These are phyloP conservation scores for Campopleginae sp. DNA, from an alignment of 2,888 invertebrate genomes.

Conservation along the genomic window DNA sequence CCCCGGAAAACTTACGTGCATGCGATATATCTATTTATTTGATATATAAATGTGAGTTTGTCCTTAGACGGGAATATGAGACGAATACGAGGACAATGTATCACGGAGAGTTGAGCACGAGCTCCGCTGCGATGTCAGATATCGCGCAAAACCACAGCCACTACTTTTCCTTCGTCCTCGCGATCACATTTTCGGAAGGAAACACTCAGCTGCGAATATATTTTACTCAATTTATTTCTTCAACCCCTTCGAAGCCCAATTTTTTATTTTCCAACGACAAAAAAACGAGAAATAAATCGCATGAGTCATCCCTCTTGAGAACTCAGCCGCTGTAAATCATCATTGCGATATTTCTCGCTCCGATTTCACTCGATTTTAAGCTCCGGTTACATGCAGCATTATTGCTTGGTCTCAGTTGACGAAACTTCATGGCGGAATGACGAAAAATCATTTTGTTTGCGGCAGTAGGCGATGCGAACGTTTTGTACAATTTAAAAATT, in stretches of 20 bases:
- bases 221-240: constrained; percentile 48
- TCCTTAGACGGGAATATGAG: constrained; percentile 64
- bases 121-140: constrained; percentile 69
- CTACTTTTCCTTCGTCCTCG: constrained; percentile 6
- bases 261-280: constrained; percentile 12
- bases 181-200: constrained; percentile 38
- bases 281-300: neutral
- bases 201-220: constrained; percentile 42
- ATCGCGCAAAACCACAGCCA: constrained; percentile 63
- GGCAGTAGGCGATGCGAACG: neutral
- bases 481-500: neutral
- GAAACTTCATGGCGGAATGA: neutral
- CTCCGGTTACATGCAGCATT: neutral
- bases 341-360: neutral
- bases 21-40: constrained; percentile 33
- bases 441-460: neutral
- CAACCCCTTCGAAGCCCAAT: constrained; percentile 41
- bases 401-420: neutral
- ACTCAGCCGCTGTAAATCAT: neutral
- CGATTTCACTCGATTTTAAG: neutral
- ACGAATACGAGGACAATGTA: constrained; percentile 69
- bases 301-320: constrained; percentile 4
- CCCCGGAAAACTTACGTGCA: constrained; percentile 38
- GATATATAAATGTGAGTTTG: constrained; percentile 56
- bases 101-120: constrained; percentile 64